phyloP scores from a whole-genome alignment of 2,888 invertebrate species.

The Mythimna albipuncta region DNA sequence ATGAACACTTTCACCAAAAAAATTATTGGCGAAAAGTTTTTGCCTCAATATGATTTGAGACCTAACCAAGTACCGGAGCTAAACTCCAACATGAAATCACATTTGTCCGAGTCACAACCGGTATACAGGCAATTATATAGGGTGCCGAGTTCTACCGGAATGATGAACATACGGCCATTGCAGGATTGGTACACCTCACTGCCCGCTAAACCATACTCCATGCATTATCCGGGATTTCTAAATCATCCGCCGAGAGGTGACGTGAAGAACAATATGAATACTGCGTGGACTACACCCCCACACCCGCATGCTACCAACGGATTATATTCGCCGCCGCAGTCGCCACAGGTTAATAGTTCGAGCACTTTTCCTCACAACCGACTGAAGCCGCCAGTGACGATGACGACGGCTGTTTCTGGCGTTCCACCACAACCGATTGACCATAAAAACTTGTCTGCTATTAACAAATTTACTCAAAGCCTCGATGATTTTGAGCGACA shows the following conservation, averaged over 20 bases:
- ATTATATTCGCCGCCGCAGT: conserved; percentile 20
- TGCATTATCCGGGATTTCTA: conserved; percentile 6
- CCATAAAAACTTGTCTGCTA: conserved; percentile 29
- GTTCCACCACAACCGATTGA: conserved; percentile 19
- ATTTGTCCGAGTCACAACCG: conserved; percentile 22
- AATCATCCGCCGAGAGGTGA: conserved; percentile 20
- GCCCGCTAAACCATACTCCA: conserved; percentile 20
- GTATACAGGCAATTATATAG: conserved; percentile 10
- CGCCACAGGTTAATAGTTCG: conserved; percentile 38
- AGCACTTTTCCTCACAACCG: conserved; percentile 29
- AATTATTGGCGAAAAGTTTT: conserved; percentile 25
- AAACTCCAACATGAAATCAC: conserved; percentile 15
- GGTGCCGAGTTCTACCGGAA: conserved; percentile 10
- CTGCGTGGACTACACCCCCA: conserved; percentile 11
- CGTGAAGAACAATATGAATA: conserved; percentile 23
- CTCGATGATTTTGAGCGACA: conserved; percentile 64
- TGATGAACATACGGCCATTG: conserved; percentile 19
- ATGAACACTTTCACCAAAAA: conserved; percentile 36
- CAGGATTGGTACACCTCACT: conserved; percentile 8
- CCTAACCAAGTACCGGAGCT: conserved; percentile 15
- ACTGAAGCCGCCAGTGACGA: conserved; percentile 32
- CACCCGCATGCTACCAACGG: conserved; percentile 22
- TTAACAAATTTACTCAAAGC: conserved; percentile 54
- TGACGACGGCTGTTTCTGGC: conserved; percentile 20
- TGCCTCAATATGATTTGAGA: conserved; percentile 24